Conservation (phyloP, 1,140 invertebrate species). For the Drosophila obscura region DNA sequence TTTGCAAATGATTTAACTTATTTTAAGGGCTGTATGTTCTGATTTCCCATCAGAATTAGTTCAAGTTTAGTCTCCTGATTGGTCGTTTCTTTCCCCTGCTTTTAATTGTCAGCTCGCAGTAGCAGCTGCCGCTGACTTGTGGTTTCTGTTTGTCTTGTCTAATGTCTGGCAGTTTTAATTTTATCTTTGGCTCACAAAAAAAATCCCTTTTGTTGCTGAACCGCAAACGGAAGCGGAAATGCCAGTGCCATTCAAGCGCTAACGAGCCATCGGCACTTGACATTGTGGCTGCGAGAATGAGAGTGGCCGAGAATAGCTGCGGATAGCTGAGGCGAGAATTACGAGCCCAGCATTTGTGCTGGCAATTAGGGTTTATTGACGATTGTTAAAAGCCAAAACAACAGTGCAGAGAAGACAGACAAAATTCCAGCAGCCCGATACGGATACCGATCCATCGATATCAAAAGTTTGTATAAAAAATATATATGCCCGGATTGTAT, state of each 20-base stretch:
- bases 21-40: too few relatives aligned
- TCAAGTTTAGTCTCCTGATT: too few relatives aligned
- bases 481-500: constrained; percentile 14
- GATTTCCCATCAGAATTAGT: too few relatives aligned
- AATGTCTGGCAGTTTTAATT: too few relatives aligned
- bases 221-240: constrained; percentile 63
- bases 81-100: too few relatives aligned
- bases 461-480: constrained; percentile 1
- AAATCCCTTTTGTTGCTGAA: constrained; percentile 23
- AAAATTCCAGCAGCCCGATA: not conserved
- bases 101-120: too few relatives aligned
- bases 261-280: constrained; percentile 59
- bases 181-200: not conserved
- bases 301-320: not conserved
- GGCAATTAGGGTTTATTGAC: constrained; percentile 47
- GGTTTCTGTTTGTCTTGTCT: too few relatives aligned
- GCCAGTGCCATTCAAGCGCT: constrained; percentile 24
- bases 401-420: not conserved
- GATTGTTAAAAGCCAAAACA: constrained; percentile 22
- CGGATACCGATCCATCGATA: not conserved
- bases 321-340: constrained; percentile 5
- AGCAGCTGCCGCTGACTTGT: too few relatives aligned
- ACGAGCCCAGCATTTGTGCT: constrained; percentile 12
- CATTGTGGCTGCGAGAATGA: constrained; percentile 38
- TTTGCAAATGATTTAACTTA: too few relatives aligned